Evolutionary conservation across 2,888 invertebrate species (phyloP), one percentile per base, ranked within the genome.

Genomic region (Spodoptera picta): DNA sequence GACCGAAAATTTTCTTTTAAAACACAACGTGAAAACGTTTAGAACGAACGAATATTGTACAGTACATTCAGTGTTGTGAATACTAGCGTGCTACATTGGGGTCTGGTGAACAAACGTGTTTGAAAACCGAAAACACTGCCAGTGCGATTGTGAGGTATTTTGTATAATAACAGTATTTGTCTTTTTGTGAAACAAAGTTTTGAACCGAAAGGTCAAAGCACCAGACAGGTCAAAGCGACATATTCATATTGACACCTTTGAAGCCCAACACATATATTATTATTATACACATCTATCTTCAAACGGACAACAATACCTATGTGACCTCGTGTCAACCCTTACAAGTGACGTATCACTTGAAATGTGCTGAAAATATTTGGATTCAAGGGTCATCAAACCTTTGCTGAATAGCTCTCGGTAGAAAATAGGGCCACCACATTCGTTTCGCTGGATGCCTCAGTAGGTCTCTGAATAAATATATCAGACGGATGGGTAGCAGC

Each of bases 321-420:
- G 74, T 72, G 63, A 72, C 69, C 56, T 45, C 54, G 69, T 56
- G 69, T 63, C 74, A 63, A 74, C 74, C 56, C 59, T 59, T 57
- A 73, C 24, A 63, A 57, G 70, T 73, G 56, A 74, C 47, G 63
- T 73, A 63, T 74, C 74, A 51, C 71, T 60, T 60, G 59, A 62
- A 69, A 55, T 53, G 71, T 63, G 64, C 71, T 63, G 53, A 54
- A 68, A 60, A 69, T 63, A 69, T 69, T 73, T 69, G 69, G 63
- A 60, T 53, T 48, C 74, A 63, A 60, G 53, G 61, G 59, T 63
- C 63, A 50, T 72, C 71, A 72, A 72, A 72, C 71, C 71, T 72
- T 59, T 72, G 62, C 12, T 62, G 71, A 42, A 63, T 62, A 69
- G 1, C 55, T 69, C 71, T 74, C 75, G n/a, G 59, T 72, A 59